These are phyloP conservation scores for Leptinotarsa undecemlineata DNA, from an alignment of 1,140 invertebrate genomes.

Conservation along the genomic window DNA sequence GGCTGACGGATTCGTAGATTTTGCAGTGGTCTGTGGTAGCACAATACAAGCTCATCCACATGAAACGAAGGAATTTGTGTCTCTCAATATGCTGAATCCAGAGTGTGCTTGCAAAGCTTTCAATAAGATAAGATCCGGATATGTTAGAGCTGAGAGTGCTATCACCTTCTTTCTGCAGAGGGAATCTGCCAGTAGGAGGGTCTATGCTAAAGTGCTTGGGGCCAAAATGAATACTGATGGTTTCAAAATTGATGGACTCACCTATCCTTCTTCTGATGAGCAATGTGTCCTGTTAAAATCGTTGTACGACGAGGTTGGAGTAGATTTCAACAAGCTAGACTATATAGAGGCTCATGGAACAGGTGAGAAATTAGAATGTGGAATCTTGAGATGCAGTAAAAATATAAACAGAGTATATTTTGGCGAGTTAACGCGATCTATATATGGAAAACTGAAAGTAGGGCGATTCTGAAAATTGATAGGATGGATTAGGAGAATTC, in stretches of 20 bases:
- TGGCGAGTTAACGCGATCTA: too few relatives aligned
- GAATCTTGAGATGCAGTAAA: too few relatives aligned
- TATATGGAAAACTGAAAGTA: too few relatives aligned
- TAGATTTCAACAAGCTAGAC: slow-evolving; percentile 63
- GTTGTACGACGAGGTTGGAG: slow-evolving; percentile 62
- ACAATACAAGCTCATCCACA: slow-evolving; percentile 60
- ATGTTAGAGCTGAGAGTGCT: slow-evolving; percentile 65
- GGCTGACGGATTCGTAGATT: slow-evolving; percentile 69
- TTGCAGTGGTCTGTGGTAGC: slow-evolving; percentile 78
- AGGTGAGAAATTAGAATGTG: slow-evolving; percentile 37
- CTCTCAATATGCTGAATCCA: slow-evolving; percentile 62
- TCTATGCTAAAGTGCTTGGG: slow-evolving; percentile 66
- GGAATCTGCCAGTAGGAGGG: slow-evolving; percentile 56
- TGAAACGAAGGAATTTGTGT: slow-evolving; percentile 43
- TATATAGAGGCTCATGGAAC: slow-evolving; percentile 78
- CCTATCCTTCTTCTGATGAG: slow-evolving; percentile 60
- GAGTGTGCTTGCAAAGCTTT: slow-evolving; percentile 68
- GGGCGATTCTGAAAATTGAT: too few relatives aligned
- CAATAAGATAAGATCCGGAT: slow-evolving; percentile 65
- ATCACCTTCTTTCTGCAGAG: slow-evolving; percentile 63
- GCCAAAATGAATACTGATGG: slow-evolving; percentile 59
- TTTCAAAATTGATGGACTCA: slow-evolving; percentile 64
- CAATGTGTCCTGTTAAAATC: slow-evolving; percentile 62
- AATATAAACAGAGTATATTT: too few relatives aligned
- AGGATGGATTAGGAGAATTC: too few relatives aligned